Percentiles rank a stretch among this genome's conserved stretches.
Conservation (phyloP, 1,140 invertebrate genomes). For the Drosophila eugracilis region DNA sequence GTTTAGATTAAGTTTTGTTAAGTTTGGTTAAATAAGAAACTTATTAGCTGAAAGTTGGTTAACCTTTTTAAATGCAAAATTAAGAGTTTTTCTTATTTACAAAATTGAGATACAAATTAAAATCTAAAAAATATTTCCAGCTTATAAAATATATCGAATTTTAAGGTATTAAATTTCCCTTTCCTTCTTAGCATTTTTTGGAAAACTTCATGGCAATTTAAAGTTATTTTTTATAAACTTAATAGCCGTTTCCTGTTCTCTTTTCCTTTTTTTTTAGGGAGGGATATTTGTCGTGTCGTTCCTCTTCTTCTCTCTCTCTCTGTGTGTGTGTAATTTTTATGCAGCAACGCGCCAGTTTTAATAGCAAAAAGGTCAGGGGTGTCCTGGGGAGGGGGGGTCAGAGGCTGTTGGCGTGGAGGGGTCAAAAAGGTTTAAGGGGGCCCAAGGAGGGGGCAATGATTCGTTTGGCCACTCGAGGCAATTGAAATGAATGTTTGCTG, state of each 20-base stretch:
- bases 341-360: slow-evolving; percentile 52
- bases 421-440: too few relatives aligned
- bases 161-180: neutral
- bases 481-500: slow-evolving; percentile 79
- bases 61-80: neutral
- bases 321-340: slow-evolving; percentile 40
- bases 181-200: neutral
- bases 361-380: slow-evolving; percentile 8
- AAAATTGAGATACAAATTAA: too few relatives aligned
- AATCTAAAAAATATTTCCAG: too few relatives aligned
- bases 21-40: neutral
- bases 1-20: too few relatives aligned
- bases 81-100: too few relatives aligned
- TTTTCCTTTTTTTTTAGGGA: neutral
- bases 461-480: slow-evolving; percentile 56
- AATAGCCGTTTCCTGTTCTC: slow-evolving; percentile 8
- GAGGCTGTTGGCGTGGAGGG: neutral
- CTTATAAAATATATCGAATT: too few relatives aligned
- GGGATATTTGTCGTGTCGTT: slow-evolving; percentile 16
- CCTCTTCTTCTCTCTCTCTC: neutral
- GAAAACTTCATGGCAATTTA: slow-evolving; percentile 6
- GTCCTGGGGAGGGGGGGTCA: too few relatives aligned
- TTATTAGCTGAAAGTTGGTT: neutral
- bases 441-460: slow-evolving; percentile 3
- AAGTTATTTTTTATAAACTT: slow-evolving; percentile 33